Base-by-base conservation (phyloP, 2,113 vertebrate species). In the Caretta caretta region DNA sequence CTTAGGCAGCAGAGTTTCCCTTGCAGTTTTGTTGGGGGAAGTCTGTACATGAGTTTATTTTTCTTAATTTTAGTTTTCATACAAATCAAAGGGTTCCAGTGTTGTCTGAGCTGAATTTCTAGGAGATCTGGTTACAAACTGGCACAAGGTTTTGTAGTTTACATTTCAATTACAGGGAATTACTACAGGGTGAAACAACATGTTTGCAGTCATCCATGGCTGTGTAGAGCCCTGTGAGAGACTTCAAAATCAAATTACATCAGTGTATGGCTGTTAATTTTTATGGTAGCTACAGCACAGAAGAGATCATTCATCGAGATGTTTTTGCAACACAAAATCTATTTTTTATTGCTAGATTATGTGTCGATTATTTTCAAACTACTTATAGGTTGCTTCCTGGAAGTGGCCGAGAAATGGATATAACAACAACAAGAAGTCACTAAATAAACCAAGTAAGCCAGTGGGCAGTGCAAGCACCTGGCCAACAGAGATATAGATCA, bases 311-410 rank as follows among this genome's bases (percentile, higher is more conserved):
- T 96, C 78, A 83, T 75, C 35, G 86, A 29, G 27, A 14, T 13
- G 5, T 90, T 96, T 89, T 88, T 86, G 59, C 13, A 85, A 5
- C 48, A 8, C n/a, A 82, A 54, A 78, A 8, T 81, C 51, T 27
- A 80, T 51, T 78, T 90, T 90, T 92, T 88, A 20, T 84, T 93
- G 96, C 57, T 59, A 48, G 83, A 48, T 93, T 84, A 27, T 72
- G 5, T 22, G 65, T 72, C 65, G 38, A 38, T 72, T 38, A 38
- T 19, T 69, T 5, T 54, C 8, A 87, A 79, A 81, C n/a, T 87
- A 35, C 5, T 86, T 87, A 16, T 20, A 84, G 84, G 90, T 54
- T 4, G 48, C 79, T 84, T 92, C 82, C 29, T 51, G 83, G 14
- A 87, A 13, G 31, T 53, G 48, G 50, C 5, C 29, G 12, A 85